phyloP scores from a whole-genome alignment of 2,888 invertebrate species.

The Rhagophthalmus giganteus region DNA sequence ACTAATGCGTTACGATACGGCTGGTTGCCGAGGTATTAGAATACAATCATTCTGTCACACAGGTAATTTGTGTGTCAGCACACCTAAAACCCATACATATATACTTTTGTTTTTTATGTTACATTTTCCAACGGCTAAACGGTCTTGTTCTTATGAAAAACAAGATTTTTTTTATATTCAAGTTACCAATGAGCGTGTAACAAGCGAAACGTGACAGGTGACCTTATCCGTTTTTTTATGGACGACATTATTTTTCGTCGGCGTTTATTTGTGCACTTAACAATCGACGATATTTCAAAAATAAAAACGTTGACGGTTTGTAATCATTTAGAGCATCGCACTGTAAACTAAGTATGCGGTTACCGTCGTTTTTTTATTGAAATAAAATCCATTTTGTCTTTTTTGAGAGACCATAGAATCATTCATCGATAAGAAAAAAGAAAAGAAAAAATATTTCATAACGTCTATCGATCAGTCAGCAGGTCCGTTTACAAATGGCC shows the following conservation, averaged over 20 bases:
- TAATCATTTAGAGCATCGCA: too few species aligned
- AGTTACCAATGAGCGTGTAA: not conserved
- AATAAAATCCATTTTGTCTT: too few species aligned
- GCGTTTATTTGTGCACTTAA: too few species aligned
- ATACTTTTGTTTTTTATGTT: constrained; percentile 5
- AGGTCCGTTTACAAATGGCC: too few species aligned
- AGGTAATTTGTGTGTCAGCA: constrained; percentile 44
- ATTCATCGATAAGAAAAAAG: too few species aligned
- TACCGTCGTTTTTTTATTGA: too few species aligned
- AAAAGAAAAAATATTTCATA: too few species aligned
- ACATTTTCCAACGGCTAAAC: constrained; percentile 1
- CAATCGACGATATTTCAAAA: too few species aligned
- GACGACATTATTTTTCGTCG: not conserved
- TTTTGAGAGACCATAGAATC: too few species aligned
- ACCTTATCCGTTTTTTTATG: not conserved
- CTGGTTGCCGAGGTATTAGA: constrained; percentile 45
- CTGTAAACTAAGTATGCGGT: too few species aligned
- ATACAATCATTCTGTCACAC: constrained; percentile 50
- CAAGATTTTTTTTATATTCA: not conserved
- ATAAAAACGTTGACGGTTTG: too few species aligned
- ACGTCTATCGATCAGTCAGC: too few species aligned
- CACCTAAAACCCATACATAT: constrained; percentile 17
- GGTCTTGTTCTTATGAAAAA: not conserved
- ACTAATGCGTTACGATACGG: constrained; percentile 50
- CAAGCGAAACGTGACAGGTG: not conserved